Conservation (phyloP, 2,797 vertebrate genomes). For the Ibycter americanus region DNA sequence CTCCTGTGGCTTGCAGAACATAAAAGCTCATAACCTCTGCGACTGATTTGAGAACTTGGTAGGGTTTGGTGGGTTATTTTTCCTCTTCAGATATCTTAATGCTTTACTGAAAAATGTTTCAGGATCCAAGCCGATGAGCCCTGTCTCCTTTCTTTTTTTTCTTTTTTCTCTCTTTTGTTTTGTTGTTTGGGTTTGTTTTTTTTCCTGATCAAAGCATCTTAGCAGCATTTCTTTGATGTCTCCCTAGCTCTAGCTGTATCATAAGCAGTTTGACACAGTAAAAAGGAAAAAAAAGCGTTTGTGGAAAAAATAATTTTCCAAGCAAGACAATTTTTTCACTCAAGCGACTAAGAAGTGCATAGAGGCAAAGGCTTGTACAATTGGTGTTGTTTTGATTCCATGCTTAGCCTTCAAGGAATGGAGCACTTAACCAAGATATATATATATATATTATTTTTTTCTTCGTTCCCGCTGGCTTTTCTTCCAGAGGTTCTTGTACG, state of each 20-base stretch:
- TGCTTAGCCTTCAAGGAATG: neutral
- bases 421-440: neutral
- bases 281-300: neutral
- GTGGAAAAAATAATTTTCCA: neutral
- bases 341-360: neutral
- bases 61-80: neutral
- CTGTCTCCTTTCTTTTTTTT: neutral
- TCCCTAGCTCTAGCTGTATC: neutral
- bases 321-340: conserved; percentile 9
- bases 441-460: neutral
- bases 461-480: neutral
- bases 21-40: neutral
- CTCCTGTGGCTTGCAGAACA: neutral
- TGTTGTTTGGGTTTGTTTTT: neutral
- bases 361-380: neutral
- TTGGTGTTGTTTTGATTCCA: neutral
- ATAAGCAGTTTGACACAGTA: neutral
- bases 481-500: neutral
- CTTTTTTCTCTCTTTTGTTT: neutral
- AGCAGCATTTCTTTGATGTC: conserved; percentile 40
- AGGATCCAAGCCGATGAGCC: neutral
- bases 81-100: neutral
- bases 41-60: neutral
- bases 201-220: conserved; percentile 7
- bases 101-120: neutral